Evolutionary conservation across 1,140 invertebrate species (phyloP).

Genomic region (Euura lappo): DNA sequence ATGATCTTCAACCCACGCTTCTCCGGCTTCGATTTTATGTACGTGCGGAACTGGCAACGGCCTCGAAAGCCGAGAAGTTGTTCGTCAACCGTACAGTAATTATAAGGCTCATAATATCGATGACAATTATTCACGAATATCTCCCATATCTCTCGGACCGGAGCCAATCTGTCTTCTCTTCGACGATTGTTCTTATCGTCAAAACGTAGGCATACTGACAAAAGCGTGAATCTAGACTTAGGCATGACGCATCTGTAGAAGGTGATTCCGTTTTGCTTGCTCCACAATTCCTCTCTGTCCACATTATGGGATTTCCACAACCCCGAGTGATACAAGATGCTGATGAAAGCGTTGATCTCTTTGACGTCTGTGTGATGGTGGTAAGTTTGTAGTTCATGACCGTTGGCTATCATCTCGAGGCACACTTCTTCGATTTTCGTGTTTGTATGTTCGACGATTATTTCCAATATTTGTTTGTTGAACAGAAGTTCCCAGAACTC

Average conservation of each 20-base stretch:
- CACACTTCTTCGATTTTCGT: conserved; percentile 39
- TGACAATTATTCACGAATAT: conserved; percentile 42
- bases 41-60: conserved; percentile 50
- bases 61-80: conserved; percentile 51
- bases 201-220: conserved; percentile 20
- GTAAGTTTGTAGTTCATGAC: neutral
- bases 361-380: conserved; percentile 18
- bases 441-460: conserved; percentile 58
- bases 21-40: conserved; percentile 33
- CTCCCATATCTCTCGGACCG: conserved; percentile 48
- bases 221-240: conserved; percentile 15
- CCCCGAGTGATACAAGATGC: no score
- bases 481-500: conserved; percentile 38
- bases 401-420: neutral
- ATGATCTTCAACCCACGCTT: conserved; percentile 16
- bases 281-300: neutral
- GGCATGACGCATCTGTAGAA: neutral
- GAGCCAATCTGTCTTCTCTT: conserved; percentile 40
- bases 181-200: conserved; percentile 39
- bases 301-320: no score
- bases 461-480: conserved; percentile 55
- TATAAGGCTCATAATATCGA: conserved; percentile 37
- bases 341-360: neutral
- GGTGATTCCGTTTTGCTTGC: neutral
- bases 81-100: conserved; percentile 50